Conservation (phyloP, 1,140 invertebrate genomes). For the Cyrtorhinus lividipennis region DNA sequence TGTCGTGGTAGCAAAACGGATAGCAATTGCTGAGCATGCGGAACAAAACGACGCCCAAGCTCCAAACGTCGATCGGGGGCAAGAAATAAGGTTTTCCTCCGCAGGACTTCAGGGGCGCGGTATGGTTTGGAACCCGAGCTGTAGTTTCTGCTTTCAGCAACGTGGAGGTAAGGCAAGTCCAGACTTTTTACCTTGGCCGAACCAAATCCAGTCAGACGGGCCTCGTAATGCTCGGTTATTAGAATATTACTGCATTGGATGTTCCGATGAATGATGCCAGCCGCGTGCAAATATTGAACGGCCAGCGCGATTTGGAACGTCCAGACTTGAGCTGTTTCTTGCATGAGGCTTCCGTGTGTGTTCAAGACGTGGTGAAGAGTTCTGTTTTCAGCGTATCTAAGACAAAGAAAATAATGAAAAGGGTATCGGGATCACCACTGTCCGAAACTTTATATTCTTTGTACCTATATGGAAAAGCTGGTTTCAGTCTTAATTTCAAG, state of each 20-base stretch:
- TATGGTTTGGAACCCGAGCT: background rate
- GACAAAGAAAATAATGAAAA: too few species aligned
- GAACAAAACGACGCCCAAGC: background rate
- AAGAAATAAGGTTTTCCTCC: background rate
- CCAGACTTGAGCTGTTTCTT: slow-evolving; percentile 51
- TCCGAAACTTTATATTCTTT: too few species aligned
- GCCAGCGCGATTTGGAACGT: slow-evolving; percentile 68
- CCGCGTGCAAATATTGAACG: slow-evolving; percentile 64
- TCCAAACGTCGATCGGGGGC: background rate
- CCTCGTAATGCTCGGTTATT: slow-evolving; percentile 50
- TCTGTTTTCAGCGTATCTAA: background rate
- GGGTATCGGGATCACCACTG: too few species aligned
- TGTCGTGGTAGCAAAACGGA: slow-evolving; percentile 3
- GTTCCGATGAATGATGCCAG: slow-evolving; percentile 73
- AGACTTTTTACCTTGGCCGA: slow-evolving; percentile 38
- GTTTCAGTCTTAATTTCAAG: too few species aligned
- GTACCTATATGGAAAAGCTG: too few species aligned
- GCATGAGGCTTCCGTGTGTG: slow-evolving; percentile 38
- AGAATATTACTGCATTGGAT: slow-evolving; percentile 82
- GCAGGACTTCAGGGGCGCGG: background rate
- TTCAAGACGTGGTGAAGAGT: background rate
- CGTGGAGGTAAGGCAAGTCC: background rate
- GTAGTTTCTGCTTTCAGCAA: background rate
- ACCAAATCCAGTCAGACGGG: slow-evolving; percentile 78
- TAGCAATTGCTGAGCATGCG: background rate